phyloP scores from a whole-genome alignment of 2,888 invertebrate species.

The Conchocele bisecta region DNA sequence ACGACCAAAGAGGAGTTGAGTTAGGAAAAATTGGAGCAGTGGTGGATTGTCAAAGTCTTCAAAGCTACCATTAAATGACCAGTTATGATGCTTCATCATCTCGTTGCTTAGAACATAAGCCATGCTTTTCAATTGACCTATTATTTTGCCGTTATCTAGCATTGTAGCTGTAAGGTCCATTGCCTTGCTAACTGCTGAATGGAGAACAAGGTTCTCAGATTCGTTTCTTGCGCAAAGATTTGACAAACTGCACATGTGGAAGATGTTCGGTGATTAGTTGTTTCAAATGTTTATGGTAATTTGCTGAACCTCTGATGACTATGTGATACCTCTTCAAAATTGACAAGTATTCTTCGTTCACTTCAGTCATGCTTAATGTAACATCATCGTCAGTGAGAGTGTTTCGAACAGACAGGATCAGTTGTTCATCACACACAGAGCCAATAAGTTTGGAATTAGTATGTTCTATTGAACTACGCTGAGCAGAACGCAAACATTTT shows the following conservation, averaged over 20 bases:
- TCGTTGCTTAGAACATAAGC: background rate
- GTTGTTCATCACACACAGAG: no score
- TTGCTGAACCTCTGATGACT: no score
- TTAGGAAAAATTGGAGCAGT: constrained; percentile 20
- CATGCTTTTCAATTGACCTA: background rate
- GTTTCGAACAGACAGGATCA: no score
- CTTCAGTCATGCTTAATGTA: no score
- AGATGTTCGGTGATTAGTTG: background rate
- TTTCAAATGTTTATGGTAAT: background rate
- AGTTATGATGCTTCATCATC: constrained; percentile 3
- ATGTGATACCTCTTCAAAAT: no score
- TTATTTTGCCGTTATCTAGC: background rate
- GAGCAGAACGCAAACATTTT: no score
- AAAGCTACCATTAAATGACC: constrained; percentile 9
- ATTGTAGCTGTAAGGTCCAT: background rate
- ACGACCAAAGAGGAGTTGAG: constrained; percentile 12
- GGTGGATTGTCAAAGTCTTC: constrained; percentile 11
- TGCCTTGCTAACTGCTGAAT: constrained; percentile 1
- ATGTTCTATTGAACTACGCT: no score
- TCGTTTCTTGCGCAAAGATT: background rate
- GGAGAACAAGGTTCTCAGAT: background rate
- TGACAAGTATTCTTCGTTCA: no score
- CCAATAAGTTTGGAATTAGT: no score
- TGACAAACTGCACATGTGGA: constrained; percentile 11
- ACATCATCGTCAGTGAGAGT: no score